Base-by-base conservation (phyloP, 2,113 vertebrate genomes). In the Oreochromis spilurus region DNA sequence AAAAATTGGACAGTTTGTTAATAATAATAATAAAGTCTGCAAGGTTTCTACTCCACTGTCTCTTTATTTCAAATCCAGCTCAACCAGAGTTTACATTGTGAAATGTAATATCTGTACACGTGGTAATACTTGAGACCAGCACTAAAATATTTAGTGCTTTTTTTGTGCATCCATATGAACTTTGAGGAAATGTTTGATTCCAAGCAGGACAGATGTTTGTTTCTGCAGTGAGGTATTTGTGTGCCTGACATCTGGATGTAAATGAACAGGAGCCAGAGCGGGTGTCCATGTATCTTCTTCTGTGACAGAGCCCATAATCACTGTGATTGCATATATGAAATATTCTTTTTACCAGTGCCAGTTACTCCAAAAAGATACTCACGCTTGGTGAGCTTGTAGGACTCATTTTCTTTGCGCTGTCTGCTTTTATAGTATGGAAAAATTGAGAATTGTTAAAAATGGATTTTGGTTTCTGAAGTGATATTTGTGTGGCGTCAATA, bases 1-100 rank as follows among this genome's bases (percentile, higher is more conserved):
- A 97, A 97, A 97, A 91, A 97, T 93, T 96, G 97, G 96, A 98
- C 97, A 97, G 96, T 99, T 98, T 98, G 97, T 98, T 98, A 97
- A 98, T 98, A 97, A 98, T 96, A 96, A 96, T 96, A 96, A 96
- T 96, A 97, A 94, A 93, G 93, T 95, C 97, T 98, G 97, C 97
- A 98, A 94, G 97, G 97, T 98, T 98, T 97, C 95, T 95, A 97
- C n/a, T 81, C 87, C 4, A 13, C 60, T 55, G 85, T 72, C 16
- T 77, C 1, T 84, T 78, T 13, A 16, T 88, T 80, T 81, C 10
- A 65, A 6, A 70, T 10, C 8, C 2, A 0, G 6, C 19, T 70
- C 21, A 45, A 9, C 3, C 5, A 70, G 13, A 38, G 12, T n/a
- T 65, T 3, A 65, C 10, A 4, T 8, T 38, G 60, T 38, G 34